phyloP scores from a whole-genome alignment of 1,140 invertebrate genomes.

The Drosophila saltans region DNA sequence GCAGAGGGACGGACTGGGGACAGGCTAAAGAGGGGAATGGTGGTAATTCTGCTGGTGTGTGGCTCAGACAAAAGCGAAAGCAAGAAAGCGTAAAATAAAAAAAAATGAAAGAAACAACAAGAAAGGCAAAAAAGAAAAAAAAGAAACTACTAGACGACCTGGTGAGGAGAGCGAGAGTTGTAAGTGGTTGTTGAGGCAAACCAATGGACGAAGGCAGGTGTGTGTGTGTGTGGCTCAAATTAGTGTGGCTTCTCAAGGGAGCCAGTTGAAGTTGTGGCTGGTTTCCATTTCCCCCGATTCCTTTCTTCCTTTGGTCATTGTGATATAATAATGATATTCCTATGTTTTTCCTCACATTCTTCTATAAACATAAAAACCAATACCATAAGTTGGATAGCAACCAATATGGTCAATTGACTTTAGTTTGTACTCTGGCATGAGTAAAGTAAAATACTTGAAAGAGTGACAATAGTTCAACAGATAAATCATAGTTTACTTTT shows the following conservation, averaged over 20 bases:
- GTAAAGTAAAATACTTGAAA: background rate
- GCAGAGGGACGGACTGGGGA: constrained; percentile 16
- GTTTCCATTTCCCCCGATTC: background rate
- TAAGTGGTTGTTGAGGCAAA: constrained; percentile 1
- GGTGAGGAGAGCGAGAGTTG: background rate
- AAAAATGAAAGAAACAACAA: background rate
- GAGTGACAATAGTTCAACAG: too few relatives aligned
- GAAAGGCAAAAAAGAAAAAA: constrained; percentile 16
- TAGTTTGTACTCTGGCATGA: background rate
- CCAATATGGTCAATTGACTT: background rate
- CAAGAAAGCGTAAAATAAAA: constrained; percentile 48
- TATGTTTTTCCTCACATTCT: background rate
- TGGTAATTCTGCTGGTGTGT: background rate
- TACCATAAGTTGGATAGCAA: background rate
- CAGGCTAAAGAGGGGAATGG: background rate
- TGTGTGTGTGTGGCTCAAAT: background rate
- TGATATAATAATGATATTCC: constrained; percentile 2
- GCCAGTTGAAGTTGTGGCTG: background rate
- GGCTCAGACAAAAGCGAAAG: constrained; percentile 27
- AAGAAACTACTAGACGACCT: constrained; percentile 43
- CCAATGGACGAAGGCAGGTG: background rate
- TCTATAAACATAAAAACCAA: constrained; percentile 10
- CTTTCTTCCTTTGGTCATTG: background rate
- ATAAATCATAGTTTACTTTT: too few relatives aligned
- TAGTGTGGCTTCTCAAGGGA: constrained; percentile 2